Conservation (phyloP, 2,888 invertebrate species). For the Lordiphosa fenestrarum region DNA sequence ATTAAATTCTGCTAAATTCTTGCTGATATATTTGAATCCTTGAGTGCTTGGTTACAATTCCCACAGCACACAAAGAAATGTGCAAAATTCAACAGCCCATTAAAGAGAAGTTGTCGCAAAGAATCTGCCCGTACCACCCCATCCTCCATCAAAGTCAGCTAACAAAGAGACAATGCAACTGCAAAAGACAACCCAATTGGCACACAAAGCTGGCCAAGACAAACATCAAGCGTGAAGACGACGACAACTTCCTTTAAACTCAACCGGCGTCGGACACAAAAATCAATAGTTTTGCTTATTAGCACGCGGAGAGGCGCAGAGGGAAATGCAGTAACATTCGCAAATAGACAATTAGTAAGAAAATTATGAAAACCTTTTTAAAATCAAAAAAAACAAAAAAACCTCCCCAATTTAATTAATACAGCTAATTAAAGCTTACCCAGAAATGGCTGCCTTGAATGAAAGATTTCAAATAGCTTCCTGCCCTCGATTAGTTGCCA, state of each 20-base stretch:
- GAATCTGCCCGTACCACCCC: neutral
- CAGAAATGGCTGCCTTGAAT: neutral
- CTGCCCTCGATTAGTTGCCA: conserved; percentile 30
- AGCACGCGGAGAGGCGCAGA: conserved; percentile 6
- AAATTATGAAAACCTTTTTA: neutral
- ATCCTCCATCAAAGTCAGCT: conserved; percentile 1
- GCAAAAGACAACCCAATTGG: conserved; percentile 6
- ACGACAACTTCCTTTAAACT: conserved; percentile 29
- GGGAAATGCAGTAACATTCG: conserved; percentile 5
- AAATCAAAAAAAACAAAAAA: no score
- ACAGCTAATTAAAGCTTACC: no score
- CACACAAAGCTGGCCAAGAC: neutral
- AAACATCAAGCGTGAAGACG: conserved; percentile 4
- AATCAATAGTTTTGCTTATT: conserved; percentile 46
- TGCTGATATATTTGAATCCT: no score
- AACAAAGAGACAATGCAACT: conserved; percentile 43
- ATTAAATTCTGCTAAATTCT: no score
- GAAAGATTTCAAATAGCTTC: conserved; percentile 2
- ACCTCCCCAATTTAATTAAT: neutral
- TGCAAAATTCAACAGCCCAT: neutral
- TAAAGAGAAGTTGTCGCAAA: conserved; percentile 13
- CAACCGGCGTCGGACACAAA: conserved; percentile 42
- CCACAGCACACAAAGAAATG: neutral
- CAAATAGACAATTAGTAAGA: conserved; percentile 15
- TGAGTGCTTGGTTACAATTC: neutral